A percentile compares a stretch with the other conserved stretches of the same genome.
Evolutionary conservation across 2,113 vertebrate species (phyloP).

Genomic region (Ornithorhynchus anatinus): DNA sequence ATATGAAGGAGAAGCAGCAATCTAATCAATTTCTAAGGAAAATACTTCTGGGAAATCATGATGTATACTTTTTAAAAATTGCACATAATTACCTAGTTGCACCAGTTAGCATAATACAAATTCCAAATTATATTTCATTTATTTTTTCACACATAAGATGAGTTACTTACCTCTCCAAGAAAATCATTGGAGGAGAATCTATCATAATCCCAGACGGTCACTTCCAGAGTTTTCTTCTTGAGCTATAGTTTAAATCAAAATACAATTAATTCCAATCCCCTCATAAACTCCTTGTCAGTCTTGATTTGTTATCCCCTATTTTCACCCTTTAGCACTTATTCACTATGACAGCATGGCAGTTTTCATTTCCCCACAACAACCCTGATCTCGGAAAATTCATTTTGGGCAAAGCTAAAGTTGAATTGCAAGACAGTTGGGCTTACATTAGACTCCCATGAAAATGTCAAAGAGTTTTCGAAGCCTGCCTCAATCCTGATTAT

Average conservation of each 20-base stretch:
- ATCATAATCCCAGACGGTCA: slow-evolving; percentile 99
- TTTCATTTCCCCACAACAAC: slow-evolving; percentile 10
- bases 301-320: slow-evolving; percentile 4
- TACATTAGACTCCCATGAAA: background rate
- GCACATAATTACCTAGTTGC: too few species aligned
- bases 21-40: too few species aligned
- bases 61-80: too few species aligned
- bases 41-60: too few species aligned
- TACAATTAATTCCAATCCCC: slow-evolving; percentile 31
- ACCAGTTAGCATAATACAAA: too few species aligned
- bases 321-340: background rate
- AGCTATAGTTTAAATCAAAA: slow-evolving; percentile 77
- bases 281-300: slow-evolving; percentile 16
- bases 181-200: slow-evolving; percentile 98
- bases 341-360: background rate
- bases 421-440: background rate
- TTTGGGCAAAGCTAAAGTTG: background rate
- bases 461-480: slow-evolving; percentile 12
- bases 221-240: slow-evolving; percentile 98
- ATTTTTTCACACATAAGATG: background rate
- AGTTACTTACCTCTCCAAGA: slow-evolving; percentile 91
- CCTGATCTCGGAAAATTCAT: slow-evolving; percentile 22
- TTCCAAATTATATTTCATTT: background rate
- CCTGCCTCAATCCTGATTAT: background rate
- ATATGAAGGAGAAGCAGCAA: too few species aligned